Percentiles rank a stretch among this genome's conserved stretches.
Conservation (phyloP, 2,113 vertebrate genomes). For the Phaetusa simplex region DNA sequence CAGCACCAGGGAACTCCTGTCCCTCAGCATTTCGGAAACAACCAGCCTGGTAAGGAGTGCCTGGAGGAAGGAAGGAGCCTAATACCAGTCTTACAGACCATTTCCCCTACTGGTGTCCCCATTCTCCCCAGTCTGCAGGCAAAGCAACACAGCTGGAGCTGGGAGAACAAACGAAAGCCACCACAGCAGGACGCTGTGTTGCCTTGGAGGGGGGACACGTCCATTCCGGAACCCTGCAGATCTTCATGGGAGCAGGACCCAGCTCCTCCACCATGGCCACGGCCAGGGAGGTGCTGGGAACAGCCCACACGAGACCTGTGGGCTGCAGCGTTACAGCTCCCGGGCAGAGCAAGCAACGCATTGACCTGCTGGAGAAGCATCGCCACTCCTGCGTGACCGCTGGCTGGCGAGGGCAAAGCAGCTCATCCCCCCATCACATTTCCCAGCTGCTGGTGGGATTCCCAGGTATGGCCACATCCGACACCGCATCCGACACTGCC, state of each 20-base stretch:
- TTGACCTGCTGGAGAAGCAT: no score
- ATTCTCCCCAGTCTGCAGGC: background rate
- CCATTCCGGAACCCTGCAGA: background rate
- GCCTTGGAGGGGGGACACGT: background rate
- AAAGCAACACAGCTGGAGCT: background rate
- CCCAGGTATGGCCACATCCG: background rate
- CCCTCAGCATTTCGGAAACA: background rate
- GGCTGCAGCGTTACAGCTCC: no score
- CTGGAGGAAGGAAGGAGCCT: background rate
- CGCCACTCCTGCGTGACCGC: accelerated
- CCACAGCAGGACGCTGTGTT: accelerated
- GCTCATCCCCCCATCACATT: background rate
- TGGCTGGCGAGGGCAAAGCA: background rate
- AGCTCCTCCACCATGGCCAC: background rate
- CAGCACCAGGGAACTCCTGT: background rate
- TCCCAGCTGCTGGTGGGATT: background rate
- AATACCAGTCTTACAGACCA: background rate
- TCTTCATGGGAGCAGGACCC: background rate
- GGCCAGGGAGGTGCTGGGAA: background rate
- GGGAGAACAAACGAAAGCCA: background rate
- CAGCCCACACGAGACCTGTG: background rate
- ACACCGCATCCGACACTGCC: background rate
- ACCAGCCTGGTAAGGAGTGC: background rate
- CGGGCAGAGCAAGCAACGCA: background rate
- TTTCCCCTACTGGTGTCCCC: background rate